Percentiles rank a stretch among this genome's conserved stretches.
phyloP scores from a whole-genome alignment of 1,140 invertebrate species.

The Cardiocondyla obscurior region DNA sequence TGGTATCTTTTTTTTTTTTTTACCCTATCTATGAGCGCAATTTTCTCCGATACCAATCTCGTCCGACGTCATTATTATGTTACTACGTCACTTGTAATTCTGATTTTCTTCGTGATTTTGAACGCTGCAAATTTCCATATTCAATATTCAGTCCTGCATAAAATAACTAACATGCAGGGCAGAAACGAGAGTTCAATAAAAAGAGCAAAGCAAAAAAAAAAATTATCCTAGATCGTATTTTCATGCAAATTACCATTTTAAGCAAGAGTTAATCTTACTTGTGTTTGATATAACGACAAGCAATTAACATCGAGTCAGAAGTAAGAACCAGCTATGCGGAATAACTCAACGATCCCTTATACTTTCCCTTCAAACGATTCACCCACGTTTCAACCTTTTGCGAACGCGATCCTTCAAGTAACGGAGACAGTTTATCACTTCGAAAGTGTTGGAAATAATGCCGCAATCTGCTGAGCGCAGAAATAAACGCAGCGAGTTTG shows the following conservation, averaged over 20 bases:
- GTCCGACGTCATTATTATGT: constrained; percentile 8
- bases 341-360: neutral
- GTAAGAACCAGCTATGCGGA: neutral
- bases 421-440: constrained; percentile 15
- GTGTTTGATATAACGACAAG: neutral
- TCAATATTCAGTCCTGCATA: constrained; percentile 37
- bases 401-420: constrained; percentile 14
- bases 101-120: constrained; percentile 5
- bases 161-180: constrained; percentile 7
- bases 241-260: neutral
- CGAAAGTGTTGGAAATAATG: constrained; percentile 1
- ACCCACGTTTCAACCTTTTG: neutral
- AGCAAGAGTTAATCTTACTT: neutral
- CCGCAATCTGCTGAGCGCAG: constrained; percentile 16
- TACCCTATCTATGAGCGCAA: neutral
- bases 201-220: neutral
- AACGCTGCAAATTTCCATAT: constrained; percentile 30
- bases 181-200: neutral
- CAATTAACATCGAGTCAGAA: constrained; percentile 11
- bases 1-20: neutral
- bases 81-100: neutral
- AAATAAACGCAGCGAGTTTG: constrained; percentile 20
- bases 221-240: neutral
- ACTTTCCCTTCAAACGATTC: neutral
- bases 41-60: constrained; percentile 15